These are phyloP conservation scores for Myoxocephalus aenaeus DNA, from an alignment of 2,797 vertebrate species.

Conservation along the genomic window DNA sequence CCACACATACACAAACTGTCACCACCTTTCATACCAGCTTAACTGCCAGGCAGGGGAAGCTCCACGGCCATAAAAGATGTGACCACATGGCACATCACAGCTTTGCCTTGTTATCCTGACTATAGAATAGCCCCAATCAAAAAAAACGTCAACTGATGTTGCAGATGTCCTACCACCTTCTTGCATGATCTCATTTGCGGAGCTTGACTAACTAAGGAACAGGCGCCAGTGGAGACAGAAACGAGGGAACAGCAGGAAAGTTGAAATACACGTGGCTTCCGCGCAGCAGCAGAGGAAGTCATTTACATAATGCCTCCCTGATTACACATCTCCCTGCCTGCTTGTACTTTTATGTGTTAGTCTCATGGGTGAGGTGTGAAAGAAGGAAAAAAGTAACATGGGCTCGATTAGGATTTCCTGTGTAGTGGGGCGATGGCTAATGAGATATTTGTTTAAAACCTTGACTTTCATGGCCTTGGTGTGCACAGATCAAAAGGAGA, in stretches of 20 bases:
- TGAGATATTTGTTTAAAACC: conserved; percentile 59
- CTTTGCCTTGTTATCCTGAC: conserved; percentile 46
- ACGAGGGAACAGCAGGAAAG: conserved; percentile 62
- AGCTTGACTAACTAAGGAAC: conserved; percentile 61
- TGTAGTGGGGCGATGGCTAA: conserved; percentile 44
- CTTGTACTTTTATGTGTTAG: conserved; percentile 55
- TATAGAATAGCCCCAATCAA: conserved; percentile 6
- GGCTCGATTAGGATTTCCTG: conserved; percentile 44
- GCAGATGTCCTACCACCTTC: conserved; percentile 14
- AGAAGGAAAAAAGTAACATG: conserved; percentile 13
- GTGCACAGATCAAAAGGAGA: conserved; percentile 52
- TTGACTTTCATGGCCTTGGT: conserved; percentile 51
- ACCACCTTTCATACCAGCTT: conserved; percentile 52
- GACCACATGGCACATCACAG: conserved; percentile 40
- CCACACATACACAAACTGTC: conserved; percentile 53
- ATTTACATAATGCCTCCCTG: conserved; percentile 72
- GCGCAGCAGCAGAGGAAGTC: conserved; percentile 52
- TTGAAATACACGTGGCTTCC: conserved; percentile 61
- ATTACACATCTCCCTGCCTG: conserved; percentile 51
- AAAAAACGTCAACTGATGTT: conserved; percentile 38
- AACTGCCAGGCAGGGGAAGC: conserved; percentile 44
- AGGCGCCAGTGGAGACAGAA: conserved; percentile 26
- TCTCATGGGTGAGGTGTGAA: conserved; percentile 40
- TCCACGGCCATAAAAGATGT: conserved; percentile 46
- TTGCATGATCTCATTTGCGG: conserved; percentile 40